These are phyloP conservation scores for Gorsachius magnificus DNA, from an alignment of 2,797 vertebrate species.

Conservation along the genomic window DNA sequence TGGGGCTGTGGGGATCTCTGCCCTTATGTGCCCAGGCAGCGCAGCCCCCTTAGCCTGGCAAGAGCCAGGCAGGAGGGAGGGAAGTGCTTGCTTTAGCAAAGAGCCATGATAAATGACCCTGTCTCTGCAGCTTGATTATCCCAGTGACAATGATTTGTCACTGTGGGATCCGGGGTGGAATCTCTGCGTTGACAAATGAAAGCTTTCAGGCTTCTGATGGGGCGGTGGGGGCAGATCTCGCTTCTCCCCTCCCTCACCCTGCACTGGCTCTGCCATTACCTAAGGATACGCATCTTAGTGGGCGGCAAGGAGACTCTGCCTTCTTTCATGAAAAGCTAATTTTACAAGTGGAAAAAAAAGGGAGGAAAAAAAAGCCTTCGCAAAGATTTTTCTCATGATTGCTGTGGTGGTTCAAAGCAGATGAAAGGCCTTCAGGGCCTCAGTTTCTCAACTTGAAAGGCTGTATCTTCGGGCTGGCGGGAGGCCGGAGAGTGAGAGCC, in stretches of 20 bases:
- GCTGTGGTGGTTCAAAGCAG: background rate
- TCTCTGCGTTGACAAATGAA: background rate
- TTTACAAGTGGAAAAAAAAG: background rate
- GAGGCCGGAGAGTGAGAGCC: background rate
- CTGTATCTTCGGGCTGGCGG: background rate
- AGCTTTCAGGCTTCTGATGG: background rate
- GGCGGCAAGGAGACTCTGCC: background rate
- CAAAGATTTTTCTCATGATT: background rate
- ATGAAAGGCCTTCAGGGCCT: background rate
- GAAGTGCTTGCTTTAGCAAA: background rate
- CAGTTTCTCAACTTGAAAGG: background rate
- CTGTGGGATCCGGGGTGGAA: background rate
- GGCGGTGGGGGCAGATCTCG: background rate
- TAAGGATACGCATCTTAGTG: rapidly evolving
- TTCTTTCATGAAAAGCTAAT: background rate
- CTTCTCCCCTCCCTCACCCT: background rate
- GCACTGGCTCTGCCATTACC: background rate
- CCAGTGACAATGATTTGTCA: background rate
- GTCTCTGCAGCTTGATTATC: background rate
- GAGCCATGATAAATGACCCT: background rate
- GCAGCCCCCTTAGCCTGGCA: background rate
- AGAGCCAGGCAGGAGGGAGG: background rate
- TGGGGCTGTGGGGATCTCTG: background rate
- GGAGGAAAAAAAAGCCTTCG: background rate
- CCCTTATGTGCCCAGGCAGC: background rate